Evolutionary conservation across 2,888 invertebrate genomes (phyloP), one percentile per base, ranked within the genome.

Genomic region (Therioaphis trifolii): DNA sequence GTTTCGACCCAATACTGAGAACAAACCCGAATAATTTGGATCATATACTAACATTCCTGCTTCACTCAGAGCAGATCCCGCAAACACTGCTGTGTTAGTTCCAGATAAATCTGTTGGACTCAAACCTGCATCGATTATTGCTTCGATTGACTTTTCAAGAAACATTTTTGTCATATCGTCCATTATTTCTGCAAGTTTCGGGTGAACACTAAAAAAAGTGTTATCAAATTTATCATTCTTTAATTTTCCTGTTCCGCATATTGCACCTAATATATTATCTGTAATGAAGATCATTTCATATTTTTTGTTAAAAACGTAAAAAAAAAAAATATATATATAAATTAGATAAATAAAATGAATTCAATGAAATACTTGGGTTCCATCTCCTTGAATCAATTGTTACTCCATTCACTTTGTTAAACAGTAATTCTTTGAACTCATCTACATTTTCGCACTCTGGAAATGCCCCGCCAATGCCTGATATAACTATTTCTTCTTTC

Each of bases 1-100:
- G 76, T 90, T 90, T 86, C 92, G 92, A 1, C 93, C 93, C 72
- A 92, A 91, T 87, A 93, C 90, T 68, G 91, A 91, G 88, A 93
- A 93, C 55, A 93, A 93, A 18, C 55, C 27, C 4, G 69, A 77
- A n/a, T 82, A 84, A 3, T 68, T 27, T 11, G 68, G 78, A 40
- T 80, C 58, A 11, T 85, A n/a, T 3, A 68, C 61, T 4, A 79
- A 61, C 71, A 84, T 86, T 85, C 90, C 90, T 55, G 89, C 89
- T 86, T 90, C 90, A 58, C 89, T 89, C 40, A 90, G 87, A 4
- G 88, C 87, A 0, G 89, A 89, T 3, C 89, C 89, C 87, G 89
- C 88, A 84, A 88, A 89, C 12, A 89, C 89, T 7, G 89, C 89
- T n/a, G 90, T 88, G 75, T 89, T 88, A 77, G 88, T 88, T 1